Evolutionary conservation across 2,113 vertebrate genomes (phyloP), one percentile per base, ranked within the genome.

Genomic region (Neopipo cinnamomea): DNA sequence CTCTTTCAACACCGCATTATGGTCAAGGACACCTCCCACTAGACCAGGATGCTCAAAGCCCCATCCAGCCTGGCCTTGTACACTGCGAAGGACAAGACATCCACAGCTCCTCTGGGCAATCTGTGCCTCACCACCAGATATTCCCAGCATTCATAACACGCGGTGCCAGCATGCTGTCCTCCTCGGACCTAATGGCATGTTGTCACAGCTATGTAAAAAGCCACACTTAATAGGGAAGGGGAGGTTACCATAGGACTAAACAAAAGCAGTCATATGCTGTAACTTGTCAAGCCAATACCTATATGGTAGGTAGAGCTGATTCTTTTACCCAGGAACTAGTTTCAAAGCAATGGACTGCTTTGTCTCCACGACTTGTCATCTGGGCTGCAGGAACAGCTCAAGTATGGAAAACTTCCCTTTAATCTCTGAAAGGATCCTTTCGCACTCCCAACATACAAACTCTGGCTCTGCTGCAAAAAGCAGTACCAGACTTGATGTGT

Each of bases 111-210:
- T 59, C 44, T 42, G 42, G 35, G 35, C 15, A 67, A 7, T 42
- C 10, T 13, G 4, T 58, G 24, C 9, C 27, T 61, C 39, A 52
- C 12, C 37, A 28, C 27, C 73, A 39, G 12, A 12, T 8, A 53
- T 28, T 61, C 55, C 33, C 37, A 77, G 50, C 0, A 1, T 39
- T 42, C 12, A 12, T 31, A 12, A 44, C 3, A 0, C 12, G 31
- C 28, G 71, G 42, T 85, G 61, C 37, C 17, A 67, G 31, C 0
- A 0, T 30, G 11, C 13, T 42, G 31, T 35, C 25, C 23, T 90
- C 33, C 35, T 79, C 47, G 31, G 35, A 65, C 44, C 14, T 66
- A 28, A 31, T 1, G 15, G 31, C 16, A 81, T 5, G 5, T 17
- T 17, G 23, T 31, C 55, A 84, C 11, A 73, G 30, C n/a, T 24